phyloP scores from a whole-genome alignment of 2,888 invertebrate genomes.

The Willowsia nigromaculata region DNA sequence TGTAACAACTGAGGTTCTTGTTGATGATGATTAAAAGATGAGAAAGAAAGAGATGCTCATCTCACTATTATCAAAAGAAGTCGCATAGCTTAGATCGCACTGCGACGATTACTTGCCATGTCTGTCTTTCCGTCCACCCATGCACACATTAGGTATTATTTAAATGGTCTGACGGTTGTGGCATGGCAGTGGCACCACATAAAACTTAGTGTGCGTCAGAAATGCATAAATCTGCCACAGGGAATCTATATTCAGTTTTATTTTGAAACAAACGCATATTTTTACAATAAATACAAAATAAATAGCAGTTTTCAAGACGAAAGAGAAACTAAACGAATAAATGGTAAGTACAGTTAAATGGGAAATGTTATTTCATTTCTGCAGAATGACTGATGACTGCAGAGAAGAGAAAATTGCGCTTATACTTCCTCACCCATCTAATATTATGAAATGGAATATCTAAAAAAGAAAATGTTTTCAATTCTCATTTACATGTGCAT shows the following conservation, averaged over 20 bases:
- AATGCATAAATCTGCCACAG: constrained; percentile 61
- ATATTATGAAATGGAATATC: neutral
- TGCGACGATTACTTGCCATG: neutral
- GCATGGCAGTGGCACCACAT: constrained; percentile 7
- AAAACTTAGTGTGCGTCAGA: constrained; percentile 20
- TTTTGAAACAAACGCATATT: constrained; percentile 6
- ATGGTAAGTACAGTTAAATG: neutral
- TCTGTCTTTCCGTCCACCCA: neutral
- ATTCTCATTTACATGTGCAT: neutral
- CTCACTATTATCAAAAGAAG: neutral
- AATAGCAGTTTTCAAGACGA: constrained; percentile 14
- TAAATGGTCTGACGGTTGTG: neutral
- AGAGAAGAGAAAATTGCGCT: neutral
- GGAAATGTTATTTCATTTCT: constrained; percentile 41
- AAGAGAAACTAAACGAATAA: constrained; percentile 5
- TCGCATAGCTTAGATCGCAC: constrained; percentile 2
- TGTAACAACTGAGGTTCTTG: neutral
- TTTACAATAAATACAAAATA: neutral
- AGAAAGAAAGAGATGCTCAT: neutral
- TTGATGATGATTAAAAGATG: neutral
- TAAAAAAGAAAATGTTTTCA: neutral
- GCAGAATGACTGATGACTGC: neutral
- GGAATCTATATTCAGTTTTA: constrained; percentile 43
- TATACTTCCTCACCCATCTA: neutral
- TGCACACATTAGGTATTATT: neutral